A percentile compares a stretch with the other conserved stretches of the same genome.
Conservation (phyloP, 2,888 invertebrate genomes). For the Lathronympha strigana region DNA sequence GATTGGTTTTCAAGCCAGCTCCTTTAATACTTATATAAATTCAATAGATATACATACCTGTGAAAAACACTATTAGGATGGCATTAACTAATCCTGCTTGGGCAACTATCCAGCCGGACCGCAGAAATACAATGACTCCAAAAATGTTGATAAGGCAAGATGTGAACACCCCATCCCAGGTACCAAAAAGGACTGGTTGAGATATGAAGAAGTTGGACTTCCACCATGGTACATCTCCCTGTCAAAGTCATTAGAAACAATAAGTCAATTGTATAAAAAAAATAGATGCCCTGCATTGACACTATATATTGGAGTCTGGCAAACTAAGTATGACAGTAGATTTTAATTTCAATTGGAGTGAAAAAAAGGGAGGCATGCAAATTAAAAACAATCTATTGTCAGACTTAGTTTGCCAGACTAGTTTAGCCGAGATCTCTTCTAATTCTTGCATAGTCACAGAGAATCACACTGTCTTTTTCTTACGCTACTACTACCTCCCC, state of each 20-base stretch:
- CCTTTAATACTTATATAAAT: neutral
- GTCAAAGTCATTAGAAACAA: conserved; percentile 49
- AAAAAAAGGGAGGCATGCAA: too few relatives aligned
- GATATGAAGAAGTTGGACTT: conserved; percentile 98
- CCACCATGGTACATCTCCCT: conserved; percentile 97
- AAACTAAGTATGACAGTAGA: too few relatives aligned
- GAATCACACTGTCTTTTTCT: too few relatives aligned
- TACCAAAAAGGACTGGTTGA: conserved; percentile 97
- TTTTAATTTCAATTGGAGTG: too few relatives aligned
- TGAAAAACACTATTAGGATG: conserved; percentile 91
- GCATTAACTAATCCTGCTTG: conserved; percentile 93
- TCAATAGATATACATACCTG: conserved; percentile 79
- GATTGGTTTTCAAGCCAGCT: too few relatives aligned
- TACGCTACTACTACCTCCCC: too few relatives aligned
- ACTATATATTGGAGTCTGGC: too few relatives aligned
- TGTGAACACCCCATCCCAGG: conserved; percentile 99
- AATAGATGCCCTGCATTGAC: too few relatives aligned
- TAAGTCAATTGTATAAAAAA: neutral
- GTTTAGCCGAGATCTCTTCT: too few relatives aligned
- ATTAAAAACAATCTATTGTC: too few relatives aligned
- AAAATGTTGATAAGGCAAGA: conserved; percentile 99
- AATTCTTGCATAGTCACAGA: too few relatives aligned
- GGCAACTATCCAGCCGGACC: conserved; percentile 99
- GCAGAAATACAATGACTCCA: conserved; percentile 97
- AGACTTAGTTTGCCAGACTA: too few relatives aligned